phyloP scores from a whole-genome alignment of 2,888 invertebrate genomes.

The Taenaris catops region DNA sequence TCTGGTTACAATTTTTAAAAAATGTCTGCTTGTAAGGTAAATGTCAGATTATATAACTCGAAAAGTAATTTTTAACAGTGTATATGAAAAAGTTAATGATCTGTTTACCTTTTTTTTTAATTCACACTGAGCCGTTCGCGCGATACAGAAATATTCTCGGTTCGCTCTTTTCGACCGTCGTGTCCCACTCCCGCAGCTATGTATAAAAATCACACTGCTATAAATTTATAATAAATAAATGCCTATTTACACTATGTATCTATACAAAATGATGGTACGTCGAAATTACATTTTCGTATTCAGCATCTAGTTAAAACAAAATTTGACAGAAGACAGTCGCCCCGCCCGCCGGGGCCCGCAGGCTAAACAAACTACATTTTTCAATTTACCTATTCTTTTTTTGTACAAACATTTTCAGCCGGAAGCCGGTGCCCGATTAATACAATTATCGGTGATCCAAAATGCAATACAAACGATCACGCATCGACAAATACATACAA shows the following conservation, averaged over 20 bases:
- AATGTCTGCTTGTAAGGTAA: no score
- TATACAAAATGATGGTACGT: conserved; percentile 78
- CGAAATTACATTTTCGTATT: conserved; percentile 71
- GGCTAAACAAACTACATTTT: conserved; percentile 62
- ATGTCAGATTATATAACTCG: no score
- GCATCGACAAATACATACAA: conserved; percentile 67
- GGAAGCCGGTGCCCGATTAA: conserved; percentile 66
- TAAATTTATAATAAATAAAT: conserved; percentile 80
- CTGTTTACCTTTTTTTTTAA: conserved; percentile 53
- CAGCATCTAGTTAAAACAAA: conserved; percentile 72
- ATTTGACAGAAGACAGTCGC: conserved; percentile 57
- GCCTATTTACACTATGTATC: conserved; percentile 80
- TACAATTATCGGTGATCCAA: conserved; percentile 63
- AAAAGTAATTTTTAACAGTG: no score
- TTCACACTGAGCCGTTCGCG: conserved; percentile 56
- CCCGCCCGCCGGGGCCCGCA: conserved; percentile 34
- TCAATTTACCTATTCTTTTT: conserved; percentile 54
- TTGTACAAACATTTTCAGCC: conserved; percentile 75
- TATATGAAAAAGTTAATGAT: conserved; percentile 74
- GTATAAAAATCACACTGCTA: conserved; percentile 77
- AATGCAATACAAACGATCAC: conserved; percentile 67
- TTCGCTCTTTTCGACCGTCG: conserved; percentile 57
- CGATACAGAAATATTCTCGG: conserved; percentile 56
- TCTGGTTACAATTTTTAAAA: no score
- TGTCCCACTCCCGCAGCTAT: conserved; percentile 72